Conservation (phyloP, 2,113 vertebrate genomes). For the Heliornis fulica region DNA sequence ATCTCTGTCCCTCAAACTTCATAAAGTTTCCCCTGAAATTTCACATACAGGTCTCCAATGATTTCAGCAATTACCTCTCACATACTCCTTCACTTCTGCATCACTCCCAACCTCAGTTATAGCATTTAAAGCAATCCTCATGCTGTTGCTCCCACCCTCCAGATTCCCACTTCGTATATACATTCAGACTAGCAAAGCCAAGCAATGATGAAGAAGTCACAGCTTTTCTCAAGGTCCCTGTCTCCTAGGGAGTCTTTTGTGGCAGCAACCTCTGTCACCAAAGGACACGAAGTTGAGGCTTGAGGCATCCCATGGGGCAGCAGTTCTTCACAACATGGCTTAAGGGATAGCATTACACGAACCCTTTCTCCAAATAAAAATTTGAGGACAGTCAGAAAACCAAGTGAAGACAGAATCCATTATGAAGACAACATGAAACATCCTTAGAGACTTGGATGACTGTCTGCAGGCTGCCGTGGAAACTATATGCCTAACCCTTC, state of each 20-base stretch:
- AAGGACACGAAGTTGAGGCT: slow-evolving; percentile 12
- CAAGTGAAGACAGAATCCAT: background rate
- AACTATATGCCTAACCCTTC: slow-evolving; percentile 2
- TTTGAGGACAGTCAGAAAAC: background rate
- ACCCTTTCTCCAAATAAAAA: slow-evolving; percentile 16
- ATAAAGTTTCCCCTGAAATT: background rate
- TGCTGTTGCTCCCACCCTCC: background rate
- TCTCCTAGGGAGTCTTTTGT: slow-evolving; percentile 27
- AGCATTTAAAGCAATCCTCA: background rate
- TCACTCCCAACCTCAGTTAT: background rate
- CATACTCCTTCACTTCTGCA: rapidly evolving
- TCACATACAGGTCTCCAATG: background rate
- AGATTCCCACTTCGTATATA: background rate
- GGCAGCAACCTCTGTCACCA: slow-evolving; percentile 26
- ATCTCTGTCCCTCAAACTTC: background rate
- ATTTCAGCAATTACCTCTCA: background rate
- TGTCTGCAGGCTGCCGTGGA: background rate
- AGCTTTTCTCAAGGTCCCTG: slow-evolving; percentile 44
- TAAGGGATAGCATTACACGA: background rate
- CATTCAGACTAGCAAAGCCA: background rate
- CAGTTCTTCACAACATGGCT: background rate
- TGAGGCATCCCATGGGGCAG: slow-evolving; percentile 18
- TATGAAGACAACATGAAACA: background rate
- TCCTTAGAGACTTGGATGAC: slow-evolving; percentile 18
- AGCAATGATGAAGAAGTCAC: background rate